These are phyloP conservation scores for Anagyrus pseudococci DNA, from an alignment of 2,888 invertebrate species.

Conservation along the genomic window DNA sequence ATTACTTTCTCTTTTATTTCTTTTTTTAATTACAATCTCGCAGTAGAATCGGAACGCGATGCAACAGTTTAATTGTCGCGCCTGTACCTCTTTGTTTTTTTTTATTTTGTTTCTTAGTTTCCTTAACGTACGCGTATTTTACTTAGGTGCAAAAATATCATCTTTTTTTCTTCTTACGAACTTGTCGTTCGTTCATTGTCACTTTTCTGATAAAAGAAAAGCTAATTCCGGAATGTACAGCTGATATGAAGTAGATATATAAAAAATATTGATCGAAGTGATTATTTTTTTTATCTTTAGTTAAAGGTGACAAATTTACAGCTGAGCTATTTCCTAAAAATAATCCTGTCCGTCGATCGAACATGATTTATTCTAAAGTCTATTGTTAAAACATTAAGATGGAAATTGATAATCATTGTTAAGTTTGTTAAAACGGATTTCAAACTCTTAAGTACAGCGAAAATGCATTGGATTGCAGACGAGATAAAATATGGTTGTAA, in stretches of 20 bases:
- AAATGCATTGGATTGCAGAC: not conserved
- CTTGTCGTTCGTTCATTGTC: not conserved
- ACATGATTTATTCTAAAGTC: too few species aligned
- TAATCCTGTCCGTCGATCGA: not conserved
- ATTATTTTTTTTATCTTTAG: not conserved
- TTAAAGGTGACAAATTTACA: not conserved
- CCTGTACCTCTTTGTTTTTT: not conserved
- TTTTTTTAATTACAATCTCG: slow-evolving; percentile 10
- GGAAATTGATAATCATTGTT: not conserved
- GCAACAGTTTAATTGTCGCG: slow-evolving; percentile 15
- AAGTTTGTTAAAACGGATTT: not conserved
- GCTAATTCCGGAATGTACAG: slow-evolving; percentile 3
- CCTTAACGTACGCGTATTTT: not conserved
- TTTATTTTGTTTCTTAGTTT: not conserved
- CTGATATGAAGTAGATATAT: not conserved
- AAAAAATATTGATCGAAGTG: not conserved
- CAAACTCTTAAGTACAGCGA: not conserved
- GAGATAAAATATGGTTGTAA: not conserved
- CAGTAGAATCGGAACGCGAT: slow-evolving; percentile 33
- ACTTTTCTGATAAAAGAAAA: slow-evolving; percentile 3
- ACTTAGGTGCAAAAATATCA: slow-evolving; percentile 27
- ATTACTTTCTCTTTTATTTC: not conserved
- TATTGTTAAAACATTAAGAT: not conserved
- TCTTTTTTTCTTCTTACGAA: slow-evolving; percentile 8
- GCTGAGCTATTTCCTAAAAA: not conserved